phyloP scores from a whole-genome alignment of 2,888 invertebrate species.

The Tuberolachnus salignus region DNA sequence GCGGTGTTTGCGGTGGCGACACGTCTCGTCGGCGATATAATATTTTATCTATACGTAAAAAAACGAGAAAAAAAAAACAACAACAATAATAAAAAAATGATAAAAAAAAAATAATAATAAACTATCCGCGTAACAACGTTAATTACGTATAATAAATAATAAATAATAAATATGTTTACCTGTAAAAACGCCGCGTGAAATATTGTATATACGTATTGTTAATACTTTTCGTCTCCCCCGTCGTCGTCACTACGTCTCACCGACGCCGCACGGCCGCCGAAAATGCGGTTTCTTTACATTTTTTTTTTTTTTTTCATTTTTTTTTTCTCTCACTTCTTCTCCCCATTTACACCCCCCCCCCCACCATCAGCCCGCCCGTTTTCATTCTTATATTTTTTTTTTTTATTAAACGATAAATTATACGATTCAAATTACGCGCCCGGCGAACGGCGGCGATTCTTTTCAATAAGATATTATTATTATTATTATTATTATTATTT shows the following conservation, averaged over 20 bases:
- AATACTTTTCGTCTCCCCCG: too few relatives aligned
- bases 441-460: slow-evolving; percentile 24
- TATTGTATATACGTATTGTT: too few relatives aligned
- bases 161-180: too few relatives aligned
- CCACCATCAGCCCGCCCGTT: too few relatives aligned
- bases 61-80: too few relatives aligned
- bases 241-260: too few relatives aligned
- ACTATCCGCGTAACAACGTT: not conserved
- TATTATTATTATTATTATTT: too few relatives aligned
- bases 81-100: not conserved
- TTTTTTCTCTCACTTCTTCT: too few relatives aligned
- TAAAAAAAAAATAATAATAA: not conserved
- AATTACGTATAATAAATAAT: too few relatives aligned
- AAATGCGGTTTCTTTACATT: not conserved
- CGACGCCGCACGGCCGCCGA: not conserved
- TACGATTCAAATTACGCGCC: slow-evolving; percentile 27
- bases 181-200: too few relatives aligned
- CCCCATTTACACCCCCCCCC: too few relatives aligned
- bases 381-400: not conserved
- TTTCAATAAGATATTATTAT: slow-evolving; percentile 48
- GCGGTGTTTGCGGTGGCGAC: slow-evolving; percentile 18
- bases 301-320: not conserved
- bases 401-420: slow-evolving; percentile 37
- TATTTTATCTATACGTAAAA: too few relatives aligned
- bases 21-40: not conserved